A percentile compares a stretch with the other conserved stretches of the same genome.
Conservation (phyloP, 1,140 invertebrate genomes). For the Leucophenga varia region DNA sequence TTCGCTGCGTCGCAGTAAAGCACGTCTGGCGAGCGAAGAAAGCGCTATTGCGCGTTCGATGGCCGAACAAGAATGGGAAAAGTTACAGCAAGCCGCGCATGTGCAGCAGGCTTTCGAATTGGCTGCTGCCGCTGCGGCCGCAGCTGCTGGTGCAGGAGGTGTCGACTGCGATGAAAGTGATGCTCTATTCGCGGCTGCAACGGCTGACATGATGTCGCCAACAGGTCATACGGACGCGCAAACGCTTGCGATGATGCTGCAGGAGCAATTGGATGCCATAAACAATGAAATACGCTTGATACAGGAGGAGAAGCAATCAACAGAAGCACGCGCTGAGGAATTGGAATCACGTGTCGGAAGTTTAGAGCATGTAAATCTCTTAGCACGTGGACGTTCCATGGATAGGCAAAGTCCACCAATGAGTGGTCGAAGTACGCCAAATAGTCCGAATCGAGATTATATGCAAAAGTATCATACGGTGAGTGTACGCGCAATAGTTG, state of each 20-base stretch:
- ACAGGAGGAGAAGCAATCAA: conserved; percentile 98
- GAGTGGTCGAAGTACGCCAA: conserved; percentile 67
- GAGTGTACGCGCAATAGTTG: conserved; percentile 9
- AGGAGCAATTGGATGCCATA: conserved; percentile 98
- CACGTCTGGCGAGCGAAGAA: conserved; percentile 56
- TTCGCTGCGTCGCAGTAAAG: conserved; percentile 70
- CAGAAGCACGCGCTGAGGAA: conserved; percentile 95
- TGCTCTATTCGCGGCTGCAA: conserved; percentile 71
- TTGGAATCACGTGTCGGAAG: conserved; percentile 95
- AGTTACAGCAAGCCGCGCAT: conserved; percentile 90
- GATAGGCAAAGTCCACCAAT: conserved; percentile 75
- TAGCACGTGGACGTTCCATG: conserved; percentile 73
- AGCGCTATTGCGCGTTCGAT: conserved; percentile 63
- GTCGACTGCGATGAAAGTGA: conserved; percentile 79
- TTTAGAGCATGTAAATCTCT: conserved; percentile 88
- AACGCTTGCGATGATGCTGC: conserved; percentile 95
- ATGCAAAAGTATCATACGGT: conserved; percentile 62
- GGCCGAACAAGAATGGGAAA: conserved; percentile 89
- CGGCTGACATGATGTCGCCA: conserved; percentile 72
- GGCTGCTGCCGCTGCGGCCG: conserved; percentile 89
- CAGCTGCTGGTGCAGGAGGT: conserved; percentile 80
- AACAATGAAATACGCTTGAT: conserved; percentile 97
- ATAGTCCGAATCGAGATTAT: conserved; percentile 55
- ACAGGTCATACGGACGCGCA: conserved; percentile 92
- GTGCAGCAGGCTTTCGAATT: conserved; percentile 92